A percentile compares a stretch with the other conserved stretches of the same genome.
Conservation (phyloP, 2,888 invertebrate genomes). For the Dastarcus helophoroides region DNA sequence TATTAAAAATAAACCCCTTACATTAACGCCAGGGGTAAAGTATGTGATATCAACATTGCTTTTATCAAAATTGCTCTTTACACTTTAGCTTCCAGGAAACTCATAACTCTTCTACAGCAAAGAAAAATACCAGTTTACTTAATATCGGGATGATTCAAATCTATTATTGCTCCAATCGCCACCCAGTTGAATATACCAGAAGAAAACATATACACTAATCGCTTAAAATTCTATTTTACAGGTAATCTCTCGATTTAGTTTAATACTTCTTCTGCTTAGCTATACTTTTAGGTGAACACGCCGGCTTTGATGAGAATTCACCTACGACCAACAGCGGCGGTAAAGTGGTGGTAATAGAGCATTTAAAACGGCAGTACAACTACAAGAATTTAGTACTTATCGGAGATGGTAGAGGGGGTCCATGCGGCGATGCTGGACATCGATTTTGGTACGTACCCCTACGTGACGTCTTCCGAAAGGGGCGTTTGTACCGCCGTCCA, state of each 20-base stretch:
- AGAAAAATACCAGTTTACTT: slow-evolving; percentile 73
- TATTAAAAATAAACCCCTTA: slow-evolving; percentile 59
- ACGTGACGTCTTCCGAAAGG: slow-evolving; percentile 98
- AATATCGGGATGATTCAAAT: slow-evolving; percentile 90
- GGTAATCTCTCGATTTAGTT: slow-evolving; percentile 40
- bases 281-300: slow-evolving; percentile 63
- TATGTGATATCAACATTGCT: slow-evolving; percentile 41
- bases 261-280: neutral
- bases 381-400: slow-evolving; percentile 75
- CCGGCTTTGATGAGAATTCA: slow-evolving; percentile 84
- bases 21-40: slow-evolving; percentile 73
- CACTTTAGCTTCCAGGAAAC: slow-evolving; percentile 49
- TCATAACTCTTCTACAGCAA: slow-evolving; percentile 63
- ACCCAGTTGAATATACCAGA: slow-evolving; percentile 63
- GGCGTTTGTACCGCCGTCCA: slow-evolving; percentile 92
- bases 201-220: slow-evolving; percentile 81
- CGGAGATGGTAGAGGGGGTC: slow-evolving; percentile 98
- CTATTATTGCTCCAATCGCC: slow-evolving; percentile 83
- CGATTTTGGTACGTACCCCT: slow-evolving; percentile 98
- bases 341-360: slow-evolving; percentile 74
- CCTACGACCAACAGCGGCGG: slow-evolving; percentile 89
- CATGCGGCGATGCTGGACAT: slow-evolving; percentile 99
- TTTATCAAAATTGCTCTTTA: slow-evolving; percentile 31
- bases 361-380: slow-evolving; percentile 60
- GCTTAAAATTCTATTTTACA: slow-evolving; percentile 76